These are phyloP conservation scores for Macaca fascicularis DNA, from an alignment of 2,113 vertebrate genomes.

Conservation along the genomic window DNA sequence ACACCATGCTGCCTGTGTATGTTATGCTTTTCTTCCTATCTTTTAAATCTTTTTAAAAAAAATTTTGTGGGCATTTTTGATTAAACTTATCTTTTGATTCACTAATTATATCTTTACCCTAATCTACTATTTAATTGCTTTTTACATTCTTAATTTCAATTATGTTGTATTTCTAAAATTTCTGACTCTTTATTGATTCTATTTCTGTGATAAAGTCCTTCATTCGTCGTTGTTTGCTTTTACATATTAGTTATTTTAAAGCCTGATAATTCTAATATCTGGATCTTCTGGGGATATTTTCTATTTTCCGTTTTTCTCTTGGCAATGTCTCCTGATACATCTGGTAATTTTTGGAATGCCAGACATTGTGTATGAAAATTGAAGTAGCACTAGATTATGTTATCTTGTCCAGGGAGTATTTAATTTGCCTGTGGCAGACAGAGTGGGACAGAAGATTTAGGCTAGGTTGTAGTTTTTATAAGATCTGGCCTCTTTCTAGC, in stretches of 20 bases:
- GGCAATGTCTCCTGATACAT: not conserved
- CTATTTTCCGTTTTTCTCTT: not conserved
- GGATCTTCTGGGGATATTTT: not conserved
- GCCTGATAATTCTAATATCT: not conserved
- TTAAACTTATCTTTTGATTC: not conserved
- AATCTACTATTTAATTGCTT: not conserved
- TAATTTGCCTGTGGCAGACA: not conserved
- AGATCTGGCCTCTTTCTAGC: not conserved
- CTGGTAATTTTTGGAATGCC: not conserved
- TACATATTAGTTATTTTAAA: not conserved
- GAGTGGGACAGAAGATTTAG: not conserved
- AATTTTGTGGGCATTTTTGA: not conserved
- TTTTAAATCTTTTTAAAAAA: not conserved
- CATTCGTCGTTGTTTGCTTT: not conserved
- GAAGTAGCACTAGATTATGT: not conserved
- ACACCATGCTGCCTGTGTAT: not conserved
- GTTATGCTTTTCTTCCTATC: not conserved
- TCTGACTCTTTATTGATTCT: not conserved
- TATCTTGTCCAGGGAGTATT: not conserved
- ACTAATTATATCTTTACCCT: not conserved
- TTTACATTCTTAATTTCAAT: not conserved
- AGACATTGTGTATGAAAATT: not conserved
- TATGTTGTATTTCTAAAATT: not conserved
- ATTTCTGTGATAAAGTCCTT: not conserved
- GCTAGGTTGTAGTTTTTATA: not conserved